A percentile compares a stretch with the other conserved stretches of the same genome.
phyloP scores from a whole-genome alignment of 2,797 vertebrate genomes.

The Anabas testudineus region DNA sequence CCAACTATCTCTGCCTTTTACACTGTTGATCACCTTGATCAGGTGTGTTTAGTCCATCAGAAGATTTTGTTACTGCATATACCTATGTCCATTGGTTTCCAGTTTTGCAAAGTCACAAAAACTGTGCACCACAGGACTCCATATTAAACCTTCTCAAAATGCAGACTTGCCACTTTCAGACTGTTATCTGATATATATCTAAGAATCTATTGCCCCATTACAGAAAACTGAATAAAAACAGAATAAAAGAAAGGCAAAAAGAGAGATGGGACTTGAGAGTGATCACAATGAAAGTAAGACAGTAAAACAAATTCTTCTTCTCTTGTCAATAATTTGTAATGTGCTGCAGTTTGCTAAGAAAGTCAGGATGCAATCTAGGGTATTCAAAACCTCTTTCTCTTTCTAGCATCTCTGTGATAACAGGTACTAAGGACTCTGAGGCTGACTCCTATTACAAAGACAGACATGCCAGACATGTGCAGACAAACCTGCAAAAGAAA shows the following conservation, averaged over 20 bases:
- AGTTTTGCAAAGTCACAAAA: too few species aligned
- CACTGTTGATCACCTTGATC: too few species aligned
- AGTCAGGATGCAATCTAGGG: not conserved
- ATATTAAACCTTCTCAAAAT: not conserved
- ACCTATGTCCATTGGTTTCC: too few species aligned
- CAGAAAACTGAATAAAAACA: not conserved
- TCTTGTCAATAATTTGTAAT: not conserved
- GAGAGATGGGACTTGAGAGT: not conserved
- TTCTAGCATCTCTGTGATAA: conserved; percentile 18
- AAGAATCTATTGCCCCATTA: not conserved
- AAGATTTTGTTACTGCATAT: too few species aligned
- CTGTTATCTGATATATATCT: not conserved
- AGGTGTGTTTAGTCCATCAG: too few species aligned
- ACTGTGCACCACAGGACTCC: not conserved
- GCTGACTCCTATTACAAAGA: conserved; percentile 40
- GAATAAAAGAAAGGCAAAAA: not conserved
- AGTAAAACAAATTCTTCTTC: conserved; percentile 1
- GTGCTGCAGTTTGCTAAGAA: not conserved
- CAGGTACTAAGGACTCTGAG: conserved; percentile 14
- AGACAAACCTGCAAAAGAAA: conserved; percentile 32
- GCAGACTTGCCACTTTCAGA: not conserved
- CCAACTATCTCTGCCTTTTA: too few species aligned
- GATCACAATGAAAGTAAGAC: not conserved
- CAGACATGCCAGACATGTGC: not conserved
- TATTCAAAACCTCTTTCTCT: conserved; percentile 4